A percentile compares a stretch with the other conserved stretches of the same genome.
These are phyloP conservation scores for Iselma pallidipennis DNA, from an alignment of 2,888 invertebrate genomes.

Conservation along the genomic window DNA sequence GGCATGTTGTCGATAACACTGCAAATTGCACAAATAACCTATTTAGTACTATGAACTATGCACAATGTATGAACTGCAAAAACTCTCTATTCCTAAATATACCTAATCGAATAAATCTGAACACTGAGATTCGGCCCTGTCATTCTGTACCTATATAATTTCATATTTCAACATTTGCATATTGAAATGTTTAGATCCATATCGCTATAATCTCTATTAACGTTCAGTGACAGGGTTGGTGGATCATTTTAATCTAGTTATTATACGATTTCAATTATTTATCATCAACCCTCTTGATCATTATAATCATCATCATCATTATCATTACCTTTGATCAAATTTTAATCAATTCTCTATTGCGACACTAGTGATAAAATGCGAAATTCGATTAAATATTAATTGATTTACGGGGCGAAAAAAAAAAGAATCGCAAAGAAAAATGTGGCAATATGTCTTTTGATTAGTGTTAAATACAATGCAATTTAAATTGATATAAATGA, in stretches of 20 bases:
- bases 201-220: neutral
- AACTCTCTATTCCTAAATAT: too few relatives aligned
- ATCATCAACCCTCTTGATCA: conserved; percentile 8
- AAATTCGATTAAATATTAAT: too few relatives aligned
- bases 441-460: neutral
- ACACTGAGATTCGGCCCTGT: neutral
- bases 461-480: conserved; percentile 44
- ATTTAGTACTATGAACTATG: too few relatives aligned
- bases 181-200: neutral
- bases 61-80: too few relatives aligned
- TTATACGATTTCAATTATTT: conserved; percentile 24
- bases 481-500: conserved; percentile 49
- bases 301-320: neutral
- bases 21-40: too few relatives aligned
- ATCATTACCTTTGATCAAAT: conserved; percentile 1
- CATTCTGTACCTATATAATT: neutral
- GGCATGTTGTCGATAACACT: too few relatives aligned
- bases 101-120: neutral
- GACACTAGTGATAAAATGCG: neutral
- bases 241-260: conserved; percentile 21
- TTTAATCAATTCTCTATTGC: conserved; percentile 3
- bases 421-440: neutral
- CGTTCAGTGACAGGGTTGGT: neutral
- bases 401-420: too few relatives aligned
- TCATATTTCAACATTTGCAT: neutral